Evolutionary conservation across 2,797 vertebrate species (phyloP).

Genomic region (Hydrophis major): DNA sequence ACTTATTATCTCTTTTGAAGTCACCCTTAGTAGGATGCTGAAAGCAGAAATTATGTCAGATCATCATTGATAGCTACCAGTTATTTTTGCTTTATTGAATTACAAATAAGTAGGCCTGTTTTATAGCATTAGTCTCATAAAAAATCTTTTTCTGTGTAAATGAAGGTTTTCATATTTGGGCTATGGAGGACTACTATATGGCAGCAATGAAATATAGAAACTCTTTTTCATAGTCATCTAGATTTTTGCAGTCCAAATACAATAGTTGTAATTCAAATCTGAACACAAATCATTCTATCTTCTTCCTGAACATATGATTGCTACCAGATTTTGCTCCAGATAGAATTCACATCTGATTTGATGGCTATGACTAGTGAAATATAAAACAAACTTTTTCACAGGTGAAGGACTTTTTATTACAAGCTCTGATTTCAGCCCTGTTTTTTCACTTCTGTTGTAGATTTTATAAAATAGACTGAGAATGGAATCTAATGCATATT

Average conservation of each 20-base stretch:
- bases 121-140: not conserved
- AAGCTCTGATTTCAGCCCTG: not conserved
- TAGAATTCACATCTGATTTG: not conserved
- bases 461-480: not conserved
- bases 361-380: not conserved
- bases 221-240: not conserved
- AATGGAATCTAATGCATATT: not conserved
- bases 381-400: not conserved
- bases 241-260: not conserved
- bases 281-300: not conserved
- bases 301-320: not conserved
- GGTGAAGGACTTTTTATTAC: not conserved
- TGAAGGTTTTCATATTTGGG: not conserved
- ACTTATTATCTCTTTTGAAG: not conserved
- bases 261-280: not conserved
- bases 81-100: not conserved
- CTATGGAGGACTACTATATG: not conserved
- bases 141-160: not conserved
- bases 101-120: not conserved
- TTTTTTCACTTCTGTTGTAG: not conserved
- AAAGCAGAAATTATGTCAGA: not conserved
- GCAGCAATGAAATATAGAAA: not conserved
- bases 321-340: not conserved
- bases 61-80: not conserved
- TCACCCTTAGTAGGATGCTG: not conserved